Percentiles rank a stretch among this genome's conserved stretches.
phyloP scores from a whole-genome alignment of 2,888 invertebrate genomes.

The Cryptocephalus primarius region DNA sequence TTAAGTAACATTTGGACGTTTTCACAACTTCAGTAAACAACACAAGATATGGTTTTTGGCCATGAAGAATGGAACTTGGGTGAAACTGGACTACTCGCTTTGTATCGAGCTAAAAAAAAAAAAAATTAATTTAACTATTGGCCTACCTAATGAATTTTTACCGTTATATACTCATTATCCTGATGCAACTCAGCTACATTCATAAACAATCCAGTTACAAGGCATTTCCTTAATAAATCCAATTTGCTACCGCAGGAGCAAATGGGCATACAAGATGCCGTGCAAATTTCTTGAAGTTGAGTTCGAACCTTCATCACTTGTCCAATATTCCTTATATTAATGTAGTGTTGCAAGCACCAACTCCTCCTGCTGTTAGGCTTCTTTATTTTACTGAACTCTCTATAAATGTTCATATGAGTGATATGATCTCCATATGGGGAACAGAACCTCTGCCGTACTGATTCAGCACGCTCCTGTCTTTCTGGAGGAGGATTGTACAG shows the following conservation, averaged over 20 bases:
- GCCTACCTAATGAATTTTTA: slow-evolving; percentile 30
- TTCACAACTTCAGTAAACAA: slow-evolving; percentile 81
- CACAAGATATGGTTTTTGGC: slow-evolving; percentile 60
- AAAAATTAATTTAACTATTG: neutral
- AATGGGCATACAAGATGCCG: slow-evolving; percentile 46
- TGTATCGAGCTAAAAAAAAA: slow-evolving; percentile 43
- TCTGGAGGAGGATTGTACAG: slow-evolving; percentile 64
- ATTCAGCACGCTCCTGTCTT: slow-evolving; percentile 57
- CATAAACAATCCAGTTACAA: slow-evolving; percentile 71
- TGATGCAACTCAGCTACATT: slow-evolving; percentile 74
- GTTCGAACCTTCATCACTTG: slow-evolving; percentile 71
- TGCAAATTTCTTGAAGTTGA: slow-evolving; percentile 60
- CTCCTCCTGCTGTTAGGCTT: slow-evolving; percentile 39
- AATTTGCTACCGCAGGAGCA: slow-evolving; percentile 53
- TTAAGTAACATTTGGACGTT: slow-evolving; percentile 71
- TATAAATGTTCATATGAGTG: slow-evolving; percentile 80
- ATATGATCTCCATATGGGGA: slow-evolving; percentile 87
- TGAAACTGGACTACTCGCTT: slow-evolving; percentile 68
- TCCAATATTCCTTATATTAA: slow-evolving; percentile 71
- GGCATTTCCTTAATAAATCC: slow-evolving; percentile 63
- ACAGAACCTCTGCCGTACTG: slow-evolving; percentile 66
- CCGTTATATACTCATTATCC: slow-evolving; percentile 59
- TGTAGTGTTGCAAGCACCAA: slow-evolving; percentile 86
- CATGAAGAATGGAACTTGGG: slow-evolving; percentile 69
- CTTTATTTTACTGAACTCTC: slow-evolving; percentile 58